phyloP scores from a whole-genome alignment of 1,140 invertebrate genomes.

The Fopius arisanus region DNA sequence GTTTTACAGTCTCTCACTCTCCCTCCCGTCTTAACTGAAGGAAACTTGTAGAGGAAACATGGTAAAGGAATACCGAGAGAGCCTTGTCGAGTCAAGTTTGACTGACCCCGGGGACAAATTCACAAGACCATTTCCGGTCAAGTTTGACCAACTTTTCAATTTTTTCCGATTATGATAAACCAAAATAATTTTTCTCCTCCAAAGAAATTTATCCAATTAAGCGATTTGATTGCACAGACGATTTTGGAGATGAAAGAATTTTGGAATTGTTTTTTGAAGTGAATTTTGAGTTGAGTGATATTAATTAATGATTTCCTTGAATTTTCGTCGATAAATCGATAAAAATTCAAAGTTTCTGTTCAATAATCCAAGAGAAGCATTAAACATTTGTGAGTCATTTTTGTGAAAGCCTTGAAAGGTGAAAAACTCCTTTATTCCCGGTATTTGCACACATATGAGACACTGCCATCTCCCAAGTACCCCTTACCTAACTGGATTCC shows the following conservation, averaged over 20 bases:
- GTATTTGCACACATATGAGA: conserved; percentile 30
- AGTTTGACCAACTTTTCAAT: not conserved
- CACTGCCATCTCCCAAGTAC: not conserved
- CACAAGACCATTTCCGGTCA: not conserved
- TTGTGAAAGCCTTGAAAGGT: not conserved
- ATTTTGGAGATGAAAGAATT: not conserved
- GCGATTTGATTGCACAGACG: too few relatives aligned
- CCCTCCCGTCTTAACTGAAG: not conserved
- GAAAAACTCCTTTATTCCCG: conserved; percentile 13
- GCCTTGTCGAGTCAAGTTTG: not conserved
- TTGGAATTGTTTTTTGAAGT: not conserved
- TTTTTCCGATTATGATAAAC: too few relatives aligned
- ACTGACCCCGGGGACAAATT: not conserved
- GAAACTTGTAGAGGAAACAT: conserved; percentile 2
- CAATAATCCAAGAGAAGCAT: too few relatives aligned
- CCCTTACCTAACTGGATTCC: conserved; percentile 38
- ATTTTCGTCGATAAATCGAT: too few relatives aligned
- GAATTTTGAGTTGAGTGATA: not conserved
- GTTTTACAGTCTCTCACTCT: conserved; percentile 4
- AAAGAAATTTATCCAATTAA: too few relatives aligned
- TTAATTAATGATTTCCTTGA: too few relatives aligned
- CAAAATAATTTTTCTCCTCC: too few relatives aligned
- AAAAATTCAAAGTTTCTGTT: too few relatives aligned
- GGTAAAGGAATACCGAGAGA: not conserved
- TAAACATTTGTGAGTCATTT: too few relatives aligned